phyloP scores from a whole-genome alignment of 2,113 vertebrate genomes.

The Chloroceryle aenea region DNA sequence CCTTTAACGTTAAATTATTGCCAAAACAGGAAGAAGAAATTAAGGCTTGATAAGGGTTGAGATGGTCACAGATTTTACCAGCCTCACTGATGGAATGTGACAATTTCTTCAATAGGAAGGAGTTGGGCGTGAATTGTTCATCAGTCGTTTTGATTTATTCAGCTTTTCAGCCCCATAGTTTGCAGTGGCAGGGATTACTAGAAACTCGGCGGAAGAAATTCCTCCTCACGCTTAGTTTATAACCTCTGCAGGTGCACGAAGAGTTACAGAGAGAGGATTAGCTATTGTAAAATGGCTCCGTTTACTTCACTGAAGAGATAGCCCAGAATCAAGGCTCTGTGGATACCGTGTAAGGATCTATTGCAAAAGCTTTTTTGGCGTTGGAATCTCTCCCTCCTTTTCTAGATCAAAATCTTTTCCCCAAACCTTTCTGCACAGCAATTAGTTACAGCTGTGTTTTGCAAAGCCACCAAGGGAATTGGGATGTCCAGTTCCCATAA shows the following conservation, averaged over 20 bases:
- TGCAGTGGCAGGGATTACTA: constrained; percentile 39
- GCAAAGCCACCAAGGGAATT: constrained; percentile 59
- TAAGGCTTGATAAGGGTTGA: constrained; percentile 58
- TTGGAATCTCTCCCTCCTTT: constrained; percentile 17
- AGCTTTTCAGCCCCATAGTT: constrained; percentile 4
- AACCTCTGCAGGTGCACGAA: constrained; percentile 37
- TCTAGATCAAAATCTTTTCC: constrained; percentile 61
- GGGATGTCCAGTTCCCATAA: constrained; percentile 62
- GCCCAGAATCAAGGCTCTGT: not conserved
- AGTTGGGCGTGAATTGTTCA: constrained; percentile 52
- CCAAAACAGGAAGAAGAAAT: constrained; percentile 69
- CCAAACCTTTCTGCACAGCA: constrained; percentile 46
- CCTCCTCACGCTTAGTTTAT: constrained; percentile 15
- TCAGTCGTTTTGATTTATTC: constrained; percentile 55
- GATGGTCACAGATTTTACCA: constrained; percentile 53
- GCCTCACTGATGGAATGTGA: constrained; percentile 61
- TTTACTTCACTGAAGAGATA: constrained; percentile 43
- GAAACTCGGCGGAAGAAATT: constrained; percentile 33
- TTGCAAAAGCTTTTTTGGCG: constrained; percentile 66
- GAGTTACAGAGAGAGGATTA: constrained; percentile 47
- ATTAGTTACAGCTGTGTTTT: constrained; percentile 69
- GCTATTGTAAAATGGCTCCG: constrained; percentile 39
- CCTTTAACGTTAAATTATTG: constrained; percentile 70
- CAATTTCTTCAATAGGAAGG: constrained; percentile 59
- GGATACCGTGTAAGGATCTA: constrained; percentile 27